Evolutionary conservation across 1,140 invertebrate genomes (phyloP), one percentile per base, ranked within the genome.

Genomic region (Cydia pomonella): DNA sequence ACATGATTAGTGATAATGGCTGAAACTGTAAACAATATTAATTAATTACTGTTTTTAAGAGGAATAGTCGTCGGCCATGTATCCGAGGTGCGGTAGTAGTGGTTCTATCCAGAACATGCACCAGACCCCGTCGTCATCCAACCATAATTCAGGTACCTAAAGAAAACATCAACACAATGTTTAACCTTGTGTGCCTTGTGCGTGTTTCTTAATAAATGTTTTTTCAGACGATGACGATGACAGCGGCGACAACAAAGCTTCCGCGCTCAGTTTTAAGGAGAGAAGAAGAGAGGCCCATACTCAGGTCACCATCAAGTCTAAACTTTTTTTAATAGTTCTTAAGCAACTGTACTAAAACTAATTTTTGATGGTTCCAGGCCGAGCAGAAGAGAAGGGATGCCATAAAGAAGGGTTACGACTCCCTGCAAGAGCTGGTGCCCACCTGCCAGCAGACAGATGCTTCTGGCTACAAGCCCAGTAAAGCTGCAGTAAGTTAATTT

Each of bases 321-420:
- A 23, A 23, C 10, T 23, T n/a, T 4, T 50, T 41, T 2, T 16
- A 44, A 38, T 10, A 38, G 33, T 9, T 38, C 10, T 38, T 38
- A 38, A 38, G 33, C 33, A 10, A 10, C 33, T 1, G 12, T 50
- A 7, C n/a, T 50, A 18, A 59, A 23, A 23, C 50, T 10, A n/a
- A 23, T 59, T 59, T 1, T 59, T 59, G 53, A 18, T n/a, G 1
- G 2, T 80, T 79, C 47, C 76, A 93, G 92, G 98, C 98, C 3
- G 98, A 99, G 92, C 98, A 99, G 91, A 99, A 99, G 91, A 94
- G 98, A 78, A 94, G 98, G 87, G 98, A 99, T 95, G 98, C 98
- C 2, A 99, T 99, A 75, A 99, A 99, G 87, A 98, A 98, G 91
- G 98, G 98, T 1, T 99, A 99, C 90, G 97, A 98, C 91, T 96